Evolutionary conservation across 1,140 invertebrate genomes (phyloP).

Genomic region (Drosophila mauritiana): DNA sequence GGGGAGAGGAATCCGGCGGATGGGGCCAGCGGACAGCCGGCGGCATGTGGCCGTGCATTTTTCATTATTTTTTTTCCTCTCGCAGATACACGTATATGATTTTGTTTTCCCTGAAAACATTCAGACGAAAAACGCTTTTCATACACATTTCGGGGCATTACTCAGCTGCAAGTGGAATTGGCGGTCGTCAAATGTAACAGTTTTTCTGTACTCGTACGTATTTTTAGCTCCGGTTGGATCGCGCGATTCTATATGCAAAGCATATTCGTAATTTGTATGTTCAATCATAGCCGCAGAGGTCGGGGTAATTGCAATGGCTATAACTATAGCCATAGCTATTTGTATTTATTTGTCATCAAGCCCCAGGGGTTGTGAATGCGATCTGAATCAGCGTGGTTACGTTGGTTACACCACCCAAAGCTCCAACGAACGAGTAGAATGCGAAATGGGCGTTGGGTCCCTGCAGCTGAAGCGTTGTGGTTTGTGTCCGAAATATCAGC

Average conservation of each 20-base stretch:
- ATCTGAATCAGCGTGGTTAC: slow-evolving; percentile 3
- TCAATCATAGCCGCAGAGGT: slow-evolving; percentile 24
- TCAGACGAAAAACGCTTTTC: slow-evolving; percentile 37
- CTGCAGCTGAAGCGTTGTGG: no score
- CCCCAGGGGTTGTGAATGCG: slow-evolving; percentile 1
- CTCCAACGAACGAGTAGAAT: not conserved
- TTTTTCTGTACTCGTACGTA: slow-evolving; percentile 15
- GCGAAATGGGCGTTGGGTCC: no score
- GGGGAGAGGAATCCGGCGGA: not conserved
- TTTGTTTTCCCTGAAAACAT: slow-evolving; percentile 24
- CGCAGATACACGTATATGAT: not conserved
- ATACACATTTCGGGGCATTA: slow-evolving; percentile 66
- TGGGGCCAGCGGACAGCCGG: slow-evolving; percentile 38
- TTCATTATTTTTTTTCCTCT: slow-evolving; percentile 53
- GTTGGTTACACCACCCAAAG: not conserved
- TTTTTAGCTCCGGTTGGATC: slow-evolving; percentile 45
- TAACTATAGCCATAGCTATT: not conserved
- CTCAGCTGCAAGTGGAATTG: slow-evolving; percentile 63
- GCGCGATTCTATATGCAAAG: slow-evolving; percentile 60
- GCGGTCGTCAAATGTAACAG: slow-evolving; percentile 49
- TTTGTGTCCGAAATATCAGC: no score
- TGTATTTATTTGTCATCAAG: slow-evolving; percentile 28
- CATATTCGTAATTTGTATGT: slow-evolving; percentile 47
- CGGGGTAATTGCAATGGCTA: slow-evolving; percentile 18
- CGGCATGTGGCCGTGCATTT: slow-evolving; percentile 67